These are phyloP conservation scores for Grapholita molesta DNA, from an alignment of 1,140 invertebrate genomes.

Conservation along the genomic window DNA sequence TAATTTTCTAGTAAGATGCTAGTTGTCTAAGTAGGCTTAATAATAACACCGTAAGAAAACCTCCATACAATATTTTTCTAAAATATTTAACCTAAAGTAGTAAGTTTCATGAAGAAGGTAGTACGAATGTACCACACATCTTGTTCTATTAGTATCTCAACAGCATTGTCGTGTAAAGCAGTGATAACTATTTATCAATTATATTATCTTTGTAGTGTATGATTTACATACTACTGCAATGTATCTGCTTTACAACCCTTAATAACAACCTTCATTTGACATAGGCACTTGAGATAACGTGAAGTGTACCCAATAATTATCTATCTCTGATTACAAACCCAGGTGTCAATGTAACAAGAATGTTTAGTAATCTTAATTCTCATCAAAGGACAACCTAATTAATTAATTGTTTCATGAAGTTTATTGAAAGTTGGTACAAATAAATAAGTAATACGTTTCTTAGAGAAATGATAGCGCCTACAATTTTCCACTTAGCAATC, in stretches of 20 bases:
- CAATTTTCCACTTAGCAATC: not conserved
- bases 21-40: too few species aligned
- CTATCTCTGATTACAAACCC: not conserved
- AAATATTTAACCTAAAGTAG: too few species aligned
- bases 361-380: not conserved
- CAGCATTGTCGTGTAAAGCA: not conserved
- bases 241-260: not conserved
- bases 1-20: too few species aligned
- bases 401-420: too few species aligned
- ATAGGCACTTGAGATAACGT: not conserved
- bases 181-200: too few species aligned
- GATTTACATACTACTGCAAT: not conserved
- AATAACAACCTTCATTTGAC: slow-evolving; percentile 8
- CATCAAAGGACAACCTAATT: not conserved
- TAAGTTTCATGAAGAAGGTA: too few species aligned
- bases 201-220: not conserved
- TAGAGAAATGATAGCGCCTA: not conserved
- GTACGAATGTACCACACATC: too few species aligned
- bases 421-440: too few species aligned
- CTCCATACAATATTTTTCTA: too few species aligned
- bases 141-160: not conserved
- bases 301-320: not conserved
- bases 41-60: too few species aligned
- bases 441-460: too few species aligned
- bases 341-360: not conserved